These are phyloP conservation scores for Syrmaticus mikado DNA, from an alignment of 2,113 vertebrate genomes.

Conservation along the genomic window DNA sequence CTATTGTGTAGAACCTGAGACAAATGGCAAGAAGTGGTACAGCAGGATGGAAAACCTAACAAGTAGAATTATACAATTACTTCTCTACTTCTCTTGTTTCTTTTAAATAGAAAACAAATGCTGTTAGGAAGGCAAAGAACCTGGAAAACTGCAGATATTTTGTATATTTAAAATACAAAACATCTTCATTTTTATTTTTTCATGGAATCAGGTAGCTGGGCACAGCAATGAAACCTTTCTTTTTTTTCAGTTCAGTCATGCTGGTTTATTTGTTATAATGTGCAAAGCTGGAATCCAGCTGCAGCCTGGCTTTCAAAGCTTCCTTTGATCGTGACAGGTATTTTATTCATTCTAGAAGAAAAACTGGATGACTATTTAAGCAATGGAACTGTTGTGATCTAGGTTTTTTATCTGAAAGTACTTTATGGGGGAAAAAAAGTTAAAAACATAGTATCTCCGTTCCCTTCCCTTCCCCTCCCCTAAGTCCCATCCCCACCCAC, in stretches of 20 bases:
- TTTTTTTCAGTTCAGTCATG: neutral
- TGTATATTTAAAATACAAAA: neutral
- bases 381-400: neutral
- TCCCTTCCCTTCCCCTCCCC: too few relatives aligned
- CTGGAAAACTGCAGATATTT: neutral
- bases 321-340: neutral
- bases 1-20: neutral
- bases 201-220: neutral
- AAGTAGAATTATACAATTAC: neutral
- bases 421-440: neutral
- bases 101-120: neutral
- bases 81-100: neutral
- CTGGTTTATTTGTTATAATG: neutral
- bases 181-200: neutral
- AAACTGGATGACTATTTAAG: neutral
- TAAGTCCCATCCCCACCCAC: too few relatives aligned
- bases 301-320: slow-evolving; percentile 1
- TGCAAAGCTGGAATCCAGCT: neutral
- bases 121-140: neutral
- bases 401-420: neutral
- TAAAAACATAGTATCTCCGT: too few relatives aligned
- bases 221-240: neutral
- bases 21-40: neutral
- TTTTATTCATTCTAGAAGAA: neutral
- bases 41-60: neutral